Evolutionary conservation across 1,140 invertebrate genomes (phyloP).

Genomic region (Panagrolaimus sp.): DNA sequence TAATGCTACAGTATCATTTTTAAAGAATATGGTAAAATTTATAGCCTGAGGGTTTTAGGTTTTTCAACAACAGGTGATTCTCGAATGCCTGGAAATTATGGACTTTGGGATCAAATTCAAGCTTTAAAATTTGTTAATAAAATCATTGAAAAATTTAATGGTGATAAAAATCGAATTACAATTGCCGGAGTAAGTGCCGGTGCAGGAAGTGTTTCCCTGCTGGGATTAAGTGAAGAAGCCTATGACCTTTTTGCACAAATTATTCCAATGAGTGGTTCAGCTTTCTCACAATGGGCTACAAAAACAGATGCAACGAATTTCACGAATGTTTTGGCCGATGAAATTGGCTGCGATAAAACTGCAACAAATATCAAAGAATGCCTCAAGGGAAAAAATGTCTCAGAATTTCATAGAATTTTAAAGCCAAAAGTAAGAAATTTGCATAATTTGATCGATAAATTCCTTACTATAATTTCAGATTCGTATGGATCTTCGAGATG

Average conservation of each 20-base stretch:
- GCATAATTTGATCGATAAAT: too few relatives aligned
- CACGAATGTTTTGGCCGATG: background rate
- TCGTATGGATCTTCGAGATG: background rate
- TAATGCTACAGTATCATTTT: constrained; percentile 67
- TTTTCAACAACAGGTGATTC: constrained; percentile 57
- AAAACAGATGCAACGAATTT: background rate
- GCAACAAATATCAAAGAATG: background rate
- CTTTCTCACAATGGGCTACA: constrained; percentile 24
- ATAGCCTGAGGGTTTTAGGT: constrained; percentile 72
- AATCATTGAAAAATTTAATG: constrained; percentile 58
- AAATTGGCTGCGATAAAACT: background rate
- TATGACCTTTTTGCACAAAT: constrained; percentile 4
- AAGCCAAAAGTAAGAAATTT: too few relatives aligned
- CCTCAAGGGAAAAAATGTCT: background rate
- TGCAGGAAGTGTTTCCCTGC: constrained; percentile 73
- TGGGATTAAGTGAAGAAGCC: constrained; percentile 65
- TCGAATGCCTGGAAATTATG: constrained; percentile 62
- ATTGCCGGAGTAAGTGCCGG: constrained; percentile 67
- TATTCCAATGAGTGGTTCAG: constrained; percentile 30
- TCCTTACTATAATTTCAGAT: too few relatives aligned
- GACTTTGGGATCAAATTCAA: constrained; percentile 76
- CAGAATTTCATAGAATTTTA: background rate
- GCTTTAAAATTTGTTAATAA: constrained; percentile 66
- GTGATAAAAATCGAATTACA: constrained; percentile 64
- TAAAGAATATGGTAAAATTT: constrained; percentile 63